phyloP scores from a whole-genome alignment of 2,888 invertebrate genomes.

The Campopleginae sp. region DNA sequence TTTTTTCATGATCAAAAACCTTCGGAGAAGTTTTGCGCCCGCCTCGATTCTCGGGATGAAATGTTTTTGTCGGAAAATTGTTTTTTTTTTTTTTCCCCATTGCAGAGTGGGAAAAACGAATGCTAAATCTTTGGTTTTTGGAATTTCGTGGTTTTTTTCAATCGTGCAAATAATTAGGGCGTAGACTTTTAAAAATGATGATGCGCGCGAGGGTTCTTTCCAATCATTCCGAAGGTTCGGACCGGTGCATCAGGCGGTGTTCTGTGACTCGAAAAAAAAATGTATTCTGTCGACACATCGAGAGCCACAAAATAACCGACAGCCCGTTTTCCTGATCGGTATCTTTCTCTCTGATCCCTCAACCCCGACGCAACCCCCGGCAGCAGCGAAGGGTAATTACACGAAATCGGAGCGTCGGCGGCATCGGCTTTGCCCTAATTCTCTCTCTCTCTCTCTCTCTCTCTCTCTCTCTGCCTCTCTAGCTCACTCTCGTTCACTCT shows the following conservation, averaged over 20 bases:
- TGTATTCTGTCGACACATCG: constrained; percentile 60
- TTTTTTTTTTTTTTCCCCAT: background rate
- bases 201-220: background rate
- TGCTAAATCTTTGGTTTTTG: background rate
- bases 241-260: constrained; percentile 12
- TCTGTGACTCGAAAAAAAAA: constrained; percentile 45
- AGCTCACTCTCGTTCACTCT: constrained; percentile 1
- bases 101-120: background rate
- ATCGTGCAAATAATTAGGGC: background rate
- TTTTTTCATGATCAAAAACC: background rate
- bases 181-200: background rate
- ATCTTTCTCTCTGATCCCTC: constrained; percentile 72
- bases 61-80: background rate
- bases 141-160: background rate
- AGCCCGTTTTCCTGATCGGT: constrained; percentile 68
- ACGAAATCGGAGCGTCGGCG: constrained; percentile 61
- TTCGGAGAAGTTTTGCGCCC: background rate
- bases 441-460: constrained; percentile 29
- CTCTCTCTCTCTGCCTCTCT: constrained; percentile 8
- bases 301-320: constrained; percentile 53
- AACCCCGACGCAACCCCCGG: constrained; percentile 46
- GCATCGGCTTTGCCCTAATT: constrained; percentile 47
- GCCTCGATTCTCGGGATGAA: background rate
- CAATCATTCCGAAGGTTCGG: background rate
- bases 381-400: constrained; percentile 61